Conservation (phyloP, 1,140 invertebrate genomes). For the Cydia amplana region DNA sequence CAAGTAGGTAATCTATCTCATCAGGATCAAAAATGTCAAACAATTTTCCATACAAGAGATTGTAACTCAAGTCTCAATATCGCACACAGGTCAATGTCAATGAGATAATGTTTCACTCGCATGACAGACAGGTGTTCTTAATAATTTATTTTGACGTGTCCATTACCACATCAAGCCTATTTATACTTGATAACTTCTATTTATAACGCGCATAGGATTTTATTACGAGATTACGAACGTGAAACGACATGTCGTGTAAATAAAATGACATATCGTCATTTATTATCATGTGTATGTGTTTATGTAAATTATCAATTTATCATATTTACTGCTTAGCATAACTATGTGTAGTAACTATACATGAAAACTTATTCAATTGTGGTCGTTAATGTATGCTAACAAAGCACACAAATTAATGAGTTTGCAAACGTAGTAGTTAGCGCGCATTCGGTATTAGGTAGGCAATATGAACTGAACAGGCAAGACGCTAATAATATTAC, state of each 20-base stretch:
- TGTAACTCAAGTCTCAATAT: conserved; percentile 6
- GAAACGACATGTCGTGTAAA: background rate
- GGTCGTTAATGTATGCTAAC: background rate
- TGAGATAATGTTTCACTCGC: conserved; percentile 18
- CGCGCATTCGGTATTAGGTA: background rate
- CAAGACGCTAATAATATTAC: no score
- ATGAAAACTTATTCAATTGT: background rate
- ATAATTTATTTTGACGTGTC: conserved; percentile 1
- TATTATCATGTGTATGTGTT: conserved; percentile 11
- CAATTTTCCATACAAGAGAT: conserved; percentile 11
- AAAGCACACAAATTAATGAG: background rate
- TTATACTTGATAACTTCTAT: background rate
- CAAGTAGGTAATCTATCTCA: conserved; percentile 7
- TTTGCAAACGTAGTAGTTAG: background rate
- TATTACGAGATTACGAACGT: background rate
- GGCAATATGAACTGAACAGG: background rate
- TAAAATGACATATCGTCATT: background rate
- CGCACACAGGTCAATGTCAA: conserved; percentile 24
- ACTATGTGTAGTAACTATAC: background rate
- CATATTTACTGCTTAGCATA: background rate
- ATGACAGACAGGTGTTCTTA: conserved; percentile 11
- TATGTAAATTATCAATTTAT: conserved; percentile 5
- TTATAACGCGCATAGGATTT: no score
- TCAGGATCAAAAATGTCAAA: conserved; percentile 15
- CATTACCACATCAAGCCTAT: conserved; percentile 8